Base-by-base conservation (phyloP, 2,113 vertebrate genomes). In the Pseudorhombus dupliciocellatus region DNA sequence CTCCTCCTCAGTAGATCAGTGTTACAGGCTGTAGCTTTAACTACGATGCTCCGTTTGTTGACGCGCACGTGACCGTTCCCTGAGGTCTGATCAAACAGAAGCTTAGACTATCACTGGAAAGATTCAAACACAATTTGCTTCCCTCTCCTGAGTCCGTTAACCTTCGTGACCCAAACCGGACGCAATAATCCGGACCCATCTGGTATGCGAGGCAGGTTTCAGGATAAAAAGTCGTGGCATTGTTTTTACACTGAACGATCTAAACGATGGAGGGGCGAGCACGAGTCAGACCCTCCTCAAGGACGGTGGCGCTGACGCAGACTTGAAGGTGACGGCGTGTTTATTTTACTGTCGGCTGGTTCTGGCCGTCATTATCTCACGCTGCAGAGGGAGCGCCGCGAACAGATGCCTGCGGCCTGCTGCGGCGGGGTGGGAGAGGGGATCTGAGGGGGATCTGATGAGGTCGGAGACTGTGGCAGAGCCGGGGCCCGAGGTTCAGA, bases 301-400 rank as follows among this genome's bases (percentile, higher is more conserved):
- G 1, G 79, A 68, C 60, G 40, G 59, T 30, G 77, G 71, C 25
- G 12, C 51, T 69, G 61, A 85, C 26, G 48, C 50, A 9, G 80
- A 75, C 75, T 71, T 79, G 86, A 70, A 73, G 87, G 90, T 90
- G 90, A 81, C 85, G 81, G 86, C 16, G 69, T 87, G 88, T 90
- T 89, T 91, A 89, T 91, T 90, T 90, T 80, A 90, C 88, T 88
- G 90, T 81, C 82, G 84, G 82, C 74, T 85, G 79, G 78, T 78
- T 91, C 89, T 89, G 89, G 86, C 84, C 86, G 75, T 89, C 88
- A 83, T 90, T 89, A 87, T 87, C 86, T 88, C 83, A 75, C 85
- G 64, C 76, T 81, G 87, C 79, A 87, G 88, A 85, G 79, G 83
- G 80, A 88, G 84, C 71, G 59, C 79, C 75, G 82, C 87, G 87